These are phyloP conservation scores for Himantopus leucocephalus DNA, from an alignment of 2,113 vertebrate species.

Conservation along the genomic window DNA sequence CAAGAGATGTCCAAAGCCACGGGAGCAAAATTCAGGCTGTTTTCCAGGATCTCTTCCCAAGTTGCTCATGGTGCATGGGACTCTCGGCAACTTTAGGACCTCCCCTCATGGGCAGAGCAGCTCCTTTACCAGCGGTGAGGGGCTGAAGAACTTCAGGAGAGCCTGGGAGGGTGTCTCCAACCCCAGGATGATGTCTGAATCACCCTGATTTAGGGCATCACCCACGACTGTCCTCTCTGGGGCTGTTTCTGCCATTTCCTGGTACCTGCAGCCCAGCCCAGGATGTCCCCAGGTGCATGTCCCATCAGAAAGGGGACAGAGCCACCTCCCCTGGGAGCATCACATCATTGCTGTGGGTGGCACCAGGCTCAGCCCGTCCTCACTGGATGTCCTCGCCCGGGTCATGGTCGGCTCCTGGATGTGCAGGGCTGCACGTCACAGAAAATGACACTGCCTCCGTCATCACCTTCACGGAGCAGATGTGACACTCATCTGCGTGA, in stretches of 20 bases:
- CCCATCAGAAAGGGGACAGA: background rate
- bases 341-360: background rate
- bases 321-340: background rate
- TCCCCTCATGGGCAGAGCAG: background rate
- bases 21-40: background rate
- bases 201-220: background rate
- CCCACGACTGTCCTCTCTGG: background rate
- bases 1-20: background rate
- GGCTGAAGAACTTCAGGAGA: background rate
- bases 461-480: background rate
- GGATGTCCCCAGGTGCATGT: background rate
- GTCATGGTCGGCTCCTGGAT: fast-evolving
- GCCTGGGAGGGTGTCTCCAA: background rate
- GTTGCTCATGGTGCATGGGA: fast-evolving
- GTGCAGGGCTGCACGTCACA: background rate
- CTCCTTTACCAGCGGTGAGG: background rate
- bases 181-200: fast-evolving
- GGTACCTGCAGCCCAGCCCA: background rate
- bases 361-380: background rate
- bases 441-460: background rate
- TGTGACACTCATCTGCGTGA: background rate
- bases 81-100: background rate
- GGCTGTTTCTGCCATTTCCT: background rate
- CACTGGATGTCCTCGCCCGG: fast-evolving
- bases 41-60: background rate